Evolutionary conservation across 1,140 invertebrate genomes (phyloP).

Genomic region (Drosophila pseudoobscura): DNA sequence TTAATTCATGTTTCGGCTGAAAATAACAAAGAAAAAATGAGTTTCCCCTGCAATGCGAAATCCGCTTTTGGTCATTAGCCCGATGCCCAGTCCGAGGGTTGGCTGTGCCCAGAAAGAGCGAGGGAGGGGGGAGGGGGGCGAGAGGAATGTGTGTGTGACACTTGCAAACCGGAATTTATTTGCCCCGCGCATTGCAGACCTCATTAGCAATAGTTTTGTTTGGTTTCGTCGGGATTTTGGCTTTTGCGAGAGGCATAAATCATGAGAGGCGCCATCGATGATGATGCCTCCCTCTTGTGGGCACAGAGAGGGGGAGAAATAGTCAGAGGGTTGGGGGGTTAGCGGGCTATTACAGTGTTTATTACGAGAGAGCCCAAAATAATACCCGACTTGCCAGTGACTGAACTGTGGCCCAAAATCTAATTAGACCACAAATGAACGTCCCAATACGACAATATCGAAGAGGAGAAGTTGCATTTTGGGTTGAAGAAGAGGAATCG

Average conservation of each 20-base stretch:
- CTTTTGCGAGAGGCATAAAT: constrained; percentile 38
- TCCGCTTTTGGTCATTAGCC: constrained; percentile 56
- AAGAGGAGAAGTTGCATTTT: too few species aligned
- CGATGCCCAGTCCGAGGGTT: constrained; percentile 1
- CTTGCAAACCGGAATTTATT: constrained; percentile 25
- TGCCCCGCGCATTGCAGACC: constrained; percentile 43
- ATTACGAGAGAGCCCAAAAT: constrained; percentile 16
- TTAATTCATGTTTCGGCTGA: constrained; percentile 34
- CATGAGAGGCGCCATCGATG: constrained; percentile 47
- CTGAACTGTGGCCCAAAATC: constrained; percentile 21
- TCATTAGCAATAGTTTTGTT: constrained; percentile 53
- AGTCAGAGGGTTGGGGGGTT: background rate
- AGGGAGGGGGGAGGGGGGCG: background rate
- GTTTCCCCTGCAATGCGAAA: constrained; percentile 55
- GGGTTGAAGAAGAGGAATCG: too few species aligned
- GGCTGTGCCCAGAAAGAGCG: background rate
- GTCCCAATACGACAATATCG: too few species aligned
- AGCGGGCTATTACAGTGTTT: background rate
- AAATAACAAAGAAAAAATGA: constrained; percentile 17
- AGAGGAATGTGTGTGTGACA: background rate
- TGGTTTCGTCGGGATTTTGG: constrained; percentile 39
- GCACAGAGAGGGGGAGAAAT: background rate
- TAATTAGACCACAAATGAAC: constrained; percentile 56
- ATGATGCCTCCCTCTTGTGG: constrained; percentile 15
- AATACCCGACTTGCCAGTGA: constrained; percentile 31